Evolutionary conservation across 1,140 invertebrate genomes (phyloP).

Genomic region (Drosophila subobscura): DNA sequence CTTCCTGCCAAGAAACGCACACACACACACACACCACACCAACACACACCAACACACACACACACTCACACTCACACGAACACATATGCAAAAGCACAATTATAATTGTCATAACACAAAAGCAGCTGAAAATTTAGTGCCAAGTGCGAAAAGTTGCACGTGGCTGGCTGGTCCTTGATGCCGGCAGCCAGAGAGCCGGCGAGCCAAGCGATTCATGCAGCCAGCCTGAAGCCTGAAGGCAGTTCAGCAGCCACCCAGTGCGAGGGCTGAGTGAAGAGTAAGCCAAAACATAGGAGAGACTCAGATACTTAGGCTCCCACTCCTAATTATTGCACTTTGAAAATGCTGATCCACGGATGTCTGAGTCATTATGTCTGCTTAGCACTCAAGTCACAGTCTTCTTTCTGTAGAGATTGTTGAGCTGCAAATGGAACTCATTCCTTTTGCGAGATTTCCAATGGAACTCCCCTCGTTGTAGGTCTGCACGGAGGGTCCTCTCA

Average conservation of each 20-base stretch:
- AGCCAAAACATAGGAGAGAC: too few relatives aligned
- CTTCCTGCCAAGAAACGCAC: conserved; percentile 72
- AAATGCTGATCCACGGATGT: too few relatives aligned
- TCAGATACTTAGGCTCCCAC: too few relatives aligned
- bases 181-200: too few relatives aligned
- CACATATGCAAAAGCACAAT: conserved; percentile 70
- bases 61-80: conserved; percentile 11
- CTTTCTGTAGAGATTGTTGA: too few relatives aligned
- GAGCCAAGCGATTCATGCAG: neutral
- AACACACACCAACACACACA: conserved; percentile 9
- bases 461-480: conserved; percentile 7
- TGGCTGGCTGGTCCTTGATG: too few relatives aligned
- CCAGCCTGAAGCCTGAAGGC: neutral
- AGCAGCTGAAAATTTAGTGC: conserved; percentile 78
- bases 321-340: too few relatives aligned
- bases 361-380: too few relatives aligned
- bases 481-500: neutral
- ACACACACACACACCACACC: conserved; percentile 1
- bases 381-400: too few relatives aligned
- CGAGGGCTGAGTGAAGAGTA: neutral
- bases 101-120: conserved; percentile 81
- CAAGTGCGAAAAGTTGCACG: conserved; percentile 74
- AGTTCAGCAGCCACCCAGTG: neutral
- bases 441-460: neutral
- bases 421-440: too few relatives aligned